Base-by-base conservation (phyloP, 2,797 vertebrate genomes). In the Sitta carolinensis region DNA sequence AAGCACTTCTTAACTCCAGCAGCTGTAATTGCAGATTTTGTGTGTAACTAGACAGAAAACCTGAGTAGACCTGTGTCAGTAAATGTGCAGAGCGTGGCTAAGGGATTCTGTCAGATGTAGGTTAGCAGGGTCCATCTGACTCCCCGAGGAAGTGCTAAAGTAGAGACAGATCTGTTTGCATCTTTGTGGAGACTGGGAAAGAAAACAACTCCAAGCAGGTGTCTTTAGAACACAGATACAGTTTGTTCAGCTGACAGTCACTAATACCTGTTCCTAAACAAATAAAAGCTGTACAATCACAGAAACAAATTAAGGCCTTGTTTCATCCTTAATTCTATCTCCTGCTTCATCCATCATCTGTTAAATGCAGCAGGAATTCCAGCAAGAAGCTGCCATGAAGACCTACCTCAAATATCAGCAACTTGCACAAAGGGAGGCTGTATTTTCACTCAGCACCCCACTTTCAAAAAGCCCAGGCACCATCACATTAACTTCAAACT, bases 41-140 rank as follows among this genome's bases (percentile, higher is more conserved):
- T 62, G 73, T 48, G 57, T 30, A 69, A 7, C 7, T 27, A 43
- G 40, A 9, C 22, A 78, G 42, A 54, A 55, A 55, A 55, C 13
- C 62, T 55, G 61, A 47, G n/a, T 14, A 75, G 78, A 42, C 3
- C 40, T 29, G 14, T 58, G 62, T 23, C 48, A 67, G 40, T 42
- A 10, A 16, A n/a, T 10, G n/a, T 36, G 40, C 29, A 52, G 61
- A 62, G 30, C 0, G 0, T 26, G 45, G 45, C 58, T 29, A 7
- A 88, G 43, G 62, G 30, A 9, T 47, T 55, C 62, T 78, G 75
- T 40, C 80, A 78, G 47, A 48, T 48, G 34, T 6, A 32, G 54
- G 54, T 67, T 14, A 59, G 40, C 18, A 85, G 54, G 27, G 34
- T 55, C 61, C 40, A 5, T 12, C 79, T 67, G 42, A 21, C 30